Conservation (phyloP, 2,888 invertebrate species). For the Cryptocephalus primarius region DNA sequence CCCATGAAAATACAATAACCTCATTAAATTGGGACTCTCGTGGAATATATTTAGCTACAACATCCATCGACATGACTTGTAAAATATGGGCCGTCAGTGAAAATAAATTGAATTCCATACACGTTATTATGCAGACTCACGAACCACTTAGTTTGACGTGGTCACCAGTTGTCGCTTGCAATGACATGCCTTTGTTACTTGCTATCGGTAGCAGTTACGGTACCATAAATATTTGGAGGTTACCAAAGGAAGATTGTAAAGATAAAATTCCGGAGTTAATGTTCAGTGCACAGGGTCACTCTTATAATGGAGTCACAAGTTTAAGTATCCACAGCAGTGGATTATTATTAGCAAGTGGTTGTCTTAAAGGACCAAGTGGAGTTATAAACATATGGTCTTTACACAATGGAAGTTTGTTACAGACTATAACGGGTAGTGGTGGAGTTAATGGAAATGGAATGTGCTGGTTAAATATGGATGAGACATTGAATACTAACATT, state of each 20-base stretch:
- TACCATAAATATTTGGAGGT: slow-evolving; percentile 39
- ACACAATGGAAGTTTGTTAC: slow-evolving; percentile 44
- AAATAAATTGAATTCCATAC: slow-evolving; percentile 34
- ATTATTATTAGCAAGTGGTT: slow-evolving; percentile 44
- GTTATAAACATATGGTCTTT: slow-evolving; percentile 52
- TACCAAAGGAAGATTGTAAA: slow-evolving; percentile 25
- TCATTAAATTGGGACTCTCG: slow-evolving; percentile 42
- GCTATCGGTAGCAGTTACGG: slow-evolving; percentile 41
- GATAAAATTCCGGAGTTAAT: slow-evolving; percentile 28
- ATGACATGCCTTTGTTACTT: slow-evolving; percentile 32
- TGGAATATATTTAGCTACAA: slow-evolving; percentile 40
- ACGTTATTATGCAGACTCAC: slow-evolving; percentile 37
- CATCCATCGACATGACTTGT: slow-evolving; percentile 37
- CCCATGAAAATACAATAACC: slow-evolving; percentile 36
- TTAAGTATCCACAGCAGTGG: slow-evolving; percentile 42
- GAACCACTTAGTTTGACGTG: slow-evolving; percentile 41
- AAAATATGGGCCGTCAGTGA: slow-evolving; percentile 39
- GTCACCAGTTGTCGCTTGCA: slow-evolving; percentile 41
- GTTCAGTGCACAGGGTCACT: slow-evolving; percentile 42
- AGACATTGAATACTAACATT: too few relatives aligned
- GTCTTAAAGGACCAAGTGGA: slow-evolving; percentile 34
- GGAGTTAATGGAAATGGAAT: slow-evolving; percentile 41
- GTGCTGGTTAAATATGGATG: slow-evolving; percentile 40
- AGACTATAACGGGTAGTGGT: slow-evolving; percentile 42
- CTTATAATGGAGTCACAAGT: slow-evolving; percentile 41